Conservation (phyloP, 1,140 invertebrate species). For the Caenorhabditis tropicalis region DNA sequence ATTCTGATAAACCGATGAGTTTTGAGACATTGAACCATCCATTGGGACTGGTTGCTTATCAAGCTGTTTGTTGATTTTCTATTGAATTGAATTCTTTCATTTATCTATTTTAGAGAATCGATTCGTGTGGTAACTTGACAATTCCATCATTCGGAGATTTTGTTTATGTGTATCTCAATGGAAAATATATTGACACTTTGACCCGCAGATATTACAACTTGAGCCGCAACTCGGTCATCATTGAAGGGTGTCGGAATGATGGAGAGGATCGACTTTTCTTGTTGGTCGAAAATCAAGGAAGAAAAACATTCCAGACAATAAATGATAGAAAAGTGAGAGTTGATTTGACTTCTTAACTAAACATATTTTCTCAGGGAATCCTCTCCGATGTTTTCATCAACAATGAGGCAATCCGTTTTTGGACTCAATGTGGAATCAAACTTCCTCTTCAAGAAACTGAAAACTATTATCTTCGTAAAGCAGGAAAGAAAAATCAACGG, state of each 20-base stretch:
- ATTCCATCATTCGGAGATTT: constrained; percentile 29
- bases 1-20: background rate
- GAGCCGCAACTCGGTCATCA: background rate
- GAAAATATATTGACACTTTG: constrained; percentile 30
- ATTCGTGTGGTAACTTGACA: background rate
- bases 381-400: constrained; percentile 47
- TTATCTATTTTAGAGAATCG: background rate
- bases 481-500: background rate
- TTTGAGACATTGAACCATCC: background rate
- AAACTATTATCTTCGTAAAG: background rate
- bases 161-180: constrained; percentile 24
- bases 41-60: constrained; percentile 5
- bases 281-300: constrained; percentile 60
- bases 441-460: constrained; percentile 7
- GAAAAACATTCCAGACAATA: constrained; percentile 60
- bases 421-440: constrained; percentile 51
- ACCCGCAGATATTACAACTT: constrained; percentile 12
- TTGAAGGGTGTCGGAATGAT: constrained; percentile 4
- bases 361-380: constrained; percentile 27
- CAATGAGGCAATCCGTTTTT: constrained; percentile 39
- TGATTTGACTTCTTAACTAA: background rate
- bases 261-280: constrained; percentile 42
- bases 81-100: background rate
- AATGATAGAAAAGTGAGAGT: constrained; percentile 55
- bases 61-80: background rate